A percentile compares a stretch with the other conserved stretches of the same genome.
Evolutionary conservation across 2,888 invertebrate genomes (phyloP).

Genomic region (Prenolepis imparis): DNA sequence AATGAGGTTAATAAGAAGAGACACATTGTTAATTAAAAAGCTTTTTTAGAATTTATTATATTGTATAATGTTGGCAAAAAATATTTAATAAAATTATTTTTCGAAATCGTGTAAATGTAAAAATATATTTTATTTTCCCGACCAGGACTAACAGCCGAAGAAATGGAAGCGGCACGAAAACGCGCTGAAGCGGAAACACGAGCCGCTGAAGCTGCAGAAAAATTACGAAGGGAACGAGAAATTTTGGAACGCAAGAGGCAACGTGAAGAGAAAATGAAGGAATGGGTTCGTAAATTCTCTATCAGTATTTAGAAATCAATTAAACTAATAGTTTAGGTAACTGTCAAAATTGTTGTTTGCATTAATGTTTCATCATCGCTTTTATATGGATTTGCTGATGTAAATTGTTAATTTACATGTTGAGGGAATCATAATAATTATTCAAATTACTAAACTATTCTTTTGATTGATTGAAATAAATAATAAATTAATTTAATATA

Average conservation of each 20-base stretch:
- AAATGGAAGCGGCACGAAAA: slow-evolving; percentile 71
- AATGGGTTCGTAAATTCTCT: slow-evolving; percentile 75
- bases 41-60: neutral
- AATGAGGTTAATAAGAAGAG: neutral
- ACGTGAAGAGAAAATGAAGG: slow-evolving; percentile 81
- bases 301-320: neutral
- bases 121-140: neutral
- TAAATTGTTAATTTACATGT: neutral
- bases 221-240: slow-evolving; percentile 78
- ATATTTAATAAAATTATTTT: neutral
- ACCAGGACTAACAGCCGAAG: slow-evolving; percentile 64
- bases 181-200: slow-evolving; percentile 77
- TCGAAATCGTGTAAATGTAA: neutral
- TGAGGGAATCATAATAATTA: neutral
- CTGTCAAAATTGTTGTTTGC: neutral
- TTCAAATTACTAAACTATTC: neutral
- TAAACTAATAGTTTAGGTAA: slow-evolving; percentile 12
- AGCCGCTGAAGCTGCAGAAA: slow-evolving; percentile 81
- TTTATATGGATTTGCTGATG: neutral
- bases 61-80: neutral
- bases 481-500: neutral
- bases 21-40: neutral
- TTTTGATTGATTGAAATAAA: neutral
- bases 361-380: slow-evolving; percentile 7
- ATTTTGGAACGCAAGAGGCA: slow-evolving; percentile 79